Percentiles rank a stretch among this genome's conserved stretches.
Evolutionary conservation across 2,113 vertebrate species (phyloP).

Genomic region (Redunca redunca): DNA sequence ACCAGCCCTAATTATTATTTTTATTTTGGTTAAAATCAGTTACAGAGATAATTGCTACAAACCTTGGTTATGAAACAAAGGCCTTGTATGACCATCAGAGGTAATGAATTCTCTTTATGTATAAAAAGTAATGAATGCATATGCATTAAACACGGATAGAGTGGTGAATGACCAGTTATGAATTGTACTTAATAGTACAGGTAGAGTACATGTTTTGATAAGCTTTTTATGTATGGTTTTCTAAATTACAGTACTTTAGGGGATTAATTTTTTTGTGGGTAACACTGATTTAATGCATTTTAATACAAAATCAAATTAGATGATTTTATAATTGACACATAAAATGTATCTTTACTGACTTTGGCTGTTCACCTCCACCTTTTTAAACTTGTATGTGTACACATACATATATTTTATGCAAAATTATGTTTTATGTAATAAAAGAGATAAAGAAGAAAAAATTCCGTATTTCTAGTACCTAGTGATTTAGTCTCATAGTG

Average conservation of each 20-base stretch:
- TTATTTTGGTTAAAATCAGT: not conserved
- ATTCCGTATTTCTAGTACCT: not conserved
- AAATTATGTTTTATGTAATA: not conserved
- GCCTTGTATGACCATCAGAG: not conserved
- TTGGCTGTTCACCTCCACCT: not conserved
- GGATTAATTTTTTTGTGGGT: not conserved
- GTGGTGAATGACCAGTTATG: not conserved
- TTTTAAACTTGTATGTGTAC: not conserved
- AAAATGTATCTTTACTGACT: not conserved
- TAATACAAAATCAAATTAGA: not conserved
- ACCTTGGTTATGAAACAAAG: not conserved
- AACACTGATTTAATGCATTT: not conserved
- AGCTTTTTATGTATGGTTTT: not conserved
- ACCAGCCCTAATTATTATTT: not conserved
- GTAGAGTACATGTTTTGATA: not conserved
- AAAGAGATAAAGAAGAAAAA: not conserved
- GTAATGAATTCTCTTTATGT: not conserved
- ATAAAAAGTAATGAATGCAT: not conserved
- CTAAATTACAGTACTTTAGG: not conserved
- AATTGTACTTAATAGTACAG: not conserved
- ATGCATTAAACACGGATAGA: not conserved
- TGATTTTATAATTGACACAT: not conserved
- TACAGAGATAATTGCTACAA: not conserved
- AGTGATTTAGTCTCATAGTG: not conserved
- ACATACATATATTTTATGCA: not conserved